phyloP scores from a whole-genome alignment of 2,113 vertebrate species.

The Mastomys natalensis region DNA sequence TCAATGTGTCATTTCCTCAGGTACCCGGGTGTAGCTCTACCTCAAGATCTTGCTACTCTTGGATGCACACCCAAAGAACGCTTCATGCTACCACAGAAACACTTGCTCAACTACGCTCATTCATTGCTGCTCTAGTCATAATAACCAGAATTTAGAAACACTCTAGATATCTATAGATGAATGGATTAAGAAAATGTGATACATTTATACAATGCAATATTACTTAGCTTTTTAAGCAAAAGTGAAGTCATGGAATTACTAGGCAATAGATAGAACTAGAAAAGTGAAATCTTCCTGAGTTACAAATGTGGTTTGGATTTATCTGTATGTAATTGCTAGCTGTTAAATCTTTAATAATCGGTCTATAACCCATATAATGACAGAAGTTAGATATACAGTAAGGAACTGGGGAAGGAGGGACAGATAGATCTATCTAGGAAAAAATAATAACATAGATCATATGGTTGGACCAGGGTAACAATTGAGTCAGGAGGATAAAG shows the following conservation, averaged over 20 bases:
- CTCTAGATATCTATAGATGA: neutral
- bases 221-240: neutral
- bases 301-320: neutral
- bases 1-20: too few relatives aligned
- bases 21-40: neutral
- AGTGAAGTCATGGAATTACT: neutral
- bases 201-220: neutral
- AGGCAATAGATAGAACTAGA: neutral
- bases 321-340: neutral
- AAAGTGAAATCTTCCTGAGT: neutral
- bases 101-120: neutral
- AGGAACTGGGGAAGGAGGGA: neutral
- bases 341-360: neutral
- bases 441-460: neutral
- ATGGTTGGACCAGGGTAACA: too few relatives aligned
- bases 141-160: neutral
- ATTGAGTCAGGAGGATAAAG: too few relatives aligned
- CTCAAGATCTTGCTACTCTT: neutral
- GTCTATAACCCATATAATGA: neutral
- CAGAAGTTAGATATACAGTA: neutral
- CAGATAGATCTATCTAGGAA: neutral
- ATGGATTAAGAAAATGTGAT: neutral
- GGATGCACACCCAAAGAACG: neutral
- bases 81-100: neutral
- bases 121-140: neutral